A percentile compares a stretch with the other conserved stretches of the same genome.
Conservation (phyloP, 2,888 invertebrate genomes). For the Dermolepida albohirtum region DNA sequence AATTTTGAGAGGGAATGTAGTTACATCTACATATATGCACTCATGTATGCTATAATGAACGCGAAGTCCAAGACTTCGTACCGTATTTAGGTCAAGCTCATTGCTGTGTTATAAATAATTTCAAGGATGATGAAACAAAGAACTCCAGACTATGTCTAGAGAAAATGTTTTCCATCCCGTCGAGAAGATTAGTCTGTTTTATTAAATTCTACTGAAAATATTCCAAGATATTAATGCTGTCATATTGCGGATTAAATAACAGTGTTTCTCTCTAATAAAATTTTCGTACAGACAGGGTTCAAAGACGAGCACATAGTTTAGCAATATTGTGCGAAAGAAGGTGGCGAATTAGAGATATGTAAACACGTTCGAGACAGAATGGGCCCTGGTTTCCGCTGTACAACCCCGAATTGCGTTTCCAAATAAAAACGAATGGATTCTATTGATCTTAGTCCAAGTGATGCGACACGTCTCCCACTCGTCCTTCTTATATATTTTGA, state of each 20-base stretch:
- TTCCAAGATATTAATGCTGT: background rate
- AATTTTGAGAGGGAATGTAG: background rate
- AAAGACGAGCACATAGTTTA: too few species aligned
- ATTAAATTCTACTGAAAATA: conserved; percentile 25
- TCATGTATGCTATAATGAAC: background rate
- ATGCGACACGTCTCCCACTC: too few species aligned
- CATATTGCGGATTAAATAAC: background rate
- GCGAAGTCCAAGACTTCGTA: conserved; percentile 7
- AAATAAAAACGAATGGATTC: too few species aligned
- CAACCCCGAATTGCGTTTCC: too few species aligned
- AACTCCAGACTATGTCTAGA: conserved; percentile 7
- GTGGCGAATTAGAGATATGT: too few species aligned
- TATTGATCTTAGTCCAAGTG: too few species aligned
- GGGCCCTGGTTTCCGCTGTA: too few species aligned
- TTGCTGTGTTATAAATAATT: conserved; percentile 37
- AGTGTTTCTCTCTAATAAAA: too few species aligned
- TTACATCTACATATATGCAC: background rate
- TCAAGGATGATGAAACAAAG: conserved; percentile 29
- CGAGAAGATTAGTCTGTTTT: conserved; percentile 7
- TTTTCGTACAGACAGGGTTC: too few species aligned
- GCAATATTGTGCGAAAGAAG: too few species aligned
- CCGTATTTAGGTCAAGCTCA: conserved; percentile 33
- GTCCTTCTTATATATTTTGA: too few species aligned
- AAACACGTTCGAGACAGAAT: too few species aligned
- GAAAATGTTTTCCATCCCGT: conserved; percentile 3